phyloP scores from a whole-genome alignment of 2,888 invertebrate genomes.

The Tridacna crocea region DNA sequence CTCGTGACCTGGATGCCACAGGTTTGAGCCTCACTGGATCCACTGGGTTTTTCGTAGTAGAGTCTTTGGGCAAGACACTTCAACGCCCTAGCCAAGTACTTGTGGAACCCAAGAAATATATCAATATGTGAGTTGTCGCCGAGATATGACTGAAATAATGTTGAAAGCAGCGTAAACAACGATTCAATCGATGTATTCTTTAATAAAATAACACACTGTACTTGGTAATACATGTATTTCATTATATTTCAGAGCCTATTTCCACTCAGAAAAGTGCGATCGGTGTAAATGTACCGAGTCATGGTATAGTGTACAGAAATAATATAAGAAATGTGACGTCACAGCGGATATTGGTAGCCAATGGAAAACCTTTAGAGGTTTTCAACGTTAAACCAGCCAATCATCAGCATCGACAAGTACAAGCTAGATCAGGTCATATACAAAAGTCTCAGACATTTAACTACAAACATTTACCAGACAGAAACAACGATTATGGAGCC shows the following conservation, averaged over 20 bases:
- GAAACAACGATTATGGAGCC: conserved; percentile 9
- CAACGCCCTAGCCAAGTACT: no score
- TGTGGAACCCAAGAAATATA: no score
- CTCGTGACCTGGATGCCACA: no score
- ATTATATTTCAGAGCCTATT: background rate
- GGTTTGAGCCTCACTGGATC: no score
- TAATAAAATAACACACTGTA: no score
- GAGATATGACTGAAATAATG: no score
- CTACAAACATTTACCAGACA: conserved; percentile 17
- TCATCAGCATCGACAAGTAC: background rate
- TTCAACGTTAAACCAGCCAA: background rate
- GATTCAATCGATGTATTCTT: no score
- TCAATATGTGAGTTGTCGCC: no score
- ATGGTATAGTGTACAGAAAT: background rate
- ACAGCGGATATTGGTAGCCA: conserved; percentile 1
- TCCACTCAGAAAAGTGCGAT: background rate
- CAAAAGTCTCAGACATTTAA: background rate
- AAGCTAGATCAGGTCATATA: background rate
- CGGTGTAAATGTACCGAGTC: background rate
- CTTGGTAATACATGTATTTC: no score
- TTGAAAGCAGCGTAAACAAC: no score
- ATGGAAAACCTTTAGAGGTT: conserved; percentile 11
- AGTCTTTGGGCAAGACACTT: no score
- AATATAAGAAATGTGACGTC: conserved; percentile 9
- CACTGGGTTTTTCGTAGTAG: no score